Evolutionary conservation across 2,888 invertebrate genomes (phyloP), one percentile per base, ranked within the genome.

Genomic region (Polymixis lichenea): DNA sequence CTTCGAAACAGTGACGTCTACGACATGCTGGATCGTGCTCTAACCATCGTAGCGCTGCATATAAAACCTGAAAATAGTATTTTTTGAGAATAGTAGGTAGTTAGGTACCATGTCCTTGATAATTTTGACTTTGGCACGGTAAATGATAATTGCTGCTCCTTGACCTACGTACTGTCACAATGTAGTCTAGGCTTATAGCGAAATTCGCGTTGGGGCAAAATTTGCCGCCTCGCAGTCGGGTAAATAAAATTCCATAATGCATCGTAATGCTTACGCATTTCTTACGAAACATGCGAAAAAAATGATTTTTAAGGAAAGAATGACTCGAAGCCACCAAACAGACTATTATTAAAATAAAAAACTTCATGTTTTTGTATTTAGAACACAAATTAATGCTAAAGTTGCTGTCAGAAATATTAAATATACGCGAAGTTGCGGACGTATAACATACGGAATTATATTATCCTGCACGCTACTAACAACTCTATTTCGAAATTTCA

Each of bases 21-120:
- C 99, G 97, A 71, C 97, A 97, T 28, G 97, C 95, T 25, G 98
- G 97, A 91, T 99, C 98, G 90, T 98, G 98, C 85, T 98, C 97
- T 68, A 99, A 97, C 99, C 99, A 99, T 86, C 98, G 97, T 85
- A 99, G 95, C 28, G 99, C 99, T 74, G 98, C 98, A 92, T 98
- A 97, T 92, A 99, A 98, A 79, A 98, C 98, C 97, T 98, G 91
- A 58, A 90, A 89, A 82, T 51, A 22, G 11, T 25, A 22, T 19
- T 43, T 46, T 28, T 49, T 62, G 19, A 56, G 1, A 28, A 58
- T 38, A n/a, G 15, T n/a, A n/a, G n/a, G n/a, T n/a, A n/a, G n/a
- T n/a, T n/a, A n/a, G n/a, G n/a, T n/a, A n/a, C n/a, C n/a, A n/a
- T n/a, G n/a, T n/a, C n/a, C n/a, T n/a, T n/a, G n/a, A n/a, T n/a